Percentiles rank a stretch among this genome's conserved stretches.
phyloP scores from a whole-genome alignment of 2,113 vertebrate genomes.

The Lepisosteus osseus region DNA sequence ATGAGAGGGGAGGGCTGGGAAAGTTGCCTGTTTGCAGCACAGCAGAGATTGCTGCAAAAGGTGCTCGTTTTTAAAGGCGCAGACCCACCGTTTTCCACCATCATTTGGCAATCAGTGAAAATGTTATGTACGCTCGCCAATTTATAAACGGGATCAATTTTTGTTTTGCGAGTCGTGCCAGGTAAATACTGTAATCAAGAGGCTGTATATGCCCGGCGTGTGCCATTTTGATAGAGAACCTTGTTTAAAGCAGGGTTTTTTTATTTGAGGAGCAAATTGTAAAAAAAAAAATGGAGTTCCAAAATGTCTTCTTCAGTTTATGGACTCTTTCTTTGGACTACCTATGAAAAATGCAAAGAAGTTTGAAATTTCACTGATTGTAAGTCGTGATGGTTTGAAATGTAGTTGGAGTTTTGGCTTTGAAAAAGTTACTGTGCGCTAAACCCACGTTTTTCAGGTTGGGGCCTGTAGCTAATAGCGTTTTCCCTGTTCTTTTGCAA shows the following conservation, averaged over 20 bases:
- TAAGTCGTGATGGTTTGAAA: too few species aligned
- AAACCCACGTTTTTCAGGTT: neutral
- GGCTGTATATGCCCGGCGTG: too few species aligned
- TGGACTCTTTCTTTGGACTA: too few species aligned
- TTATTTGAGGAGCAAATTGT: too few species aligned
- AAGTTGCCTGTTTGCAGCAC: slow-evolving; percentile 23
- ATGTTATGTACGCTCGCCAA: neutral
- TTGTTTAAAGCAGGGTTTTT: too few species aligned
- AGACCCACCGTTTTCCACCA: neutral
- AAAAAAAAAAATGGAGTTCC: neutral
- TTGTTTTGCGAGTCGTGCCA: neutral
- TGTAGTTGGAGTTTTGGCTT: too few species aligned
- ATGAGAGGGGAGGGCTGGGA: neutral
- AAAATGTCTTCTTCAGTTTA: slow-evolving; percentile 11
- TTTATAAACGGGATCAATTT: slow-evolving; percentile 9
- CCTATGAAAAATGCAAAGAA: too few species aligned
- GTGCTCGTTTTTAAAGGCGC: slow-evolving; percentile 21
- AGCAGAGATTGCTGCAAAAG: slow-evolving; percentile 21
- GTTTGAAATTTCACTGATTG: too few species aligned
- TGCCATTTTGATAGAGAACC: too few species aligned
- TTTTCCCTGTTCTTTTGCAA: too few species aligned
- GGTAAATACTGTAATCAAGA: neutral
- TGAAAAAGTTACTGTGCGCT: neutral
- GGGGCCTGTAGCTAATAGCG: slow-evolving; percentile 1
- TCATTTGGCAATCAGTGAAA: neutral